Evolutionary conservation across 2,888 invertebrate genomes (phyloP).

Genomic region (Tipula unca): DNA sequence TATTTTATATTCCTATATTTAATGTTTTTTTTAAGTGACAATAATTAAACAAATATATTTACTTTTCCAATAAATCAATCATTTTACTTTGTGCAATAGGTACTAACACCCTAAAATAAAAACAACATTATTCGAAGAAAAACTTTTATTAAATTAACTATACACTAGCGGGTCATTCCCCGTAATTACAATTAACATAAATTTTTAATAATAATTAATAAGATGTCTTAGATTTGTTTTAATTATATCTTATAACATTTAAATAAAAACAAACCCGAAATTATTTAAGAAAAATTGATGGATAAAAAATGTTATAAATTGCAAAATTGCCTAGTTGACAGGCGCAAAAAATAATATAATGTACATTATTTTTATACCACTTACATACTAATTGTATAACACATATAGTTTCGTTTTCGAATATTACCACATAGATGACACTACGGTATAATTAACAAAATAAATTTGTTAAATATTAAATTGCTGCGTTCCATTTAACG

Average conservation of each 20-base stretch:
- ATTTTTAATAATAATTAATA: not conserved
- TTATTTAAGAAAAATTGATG: not conserved
- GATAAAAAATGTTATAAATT: not conserved
- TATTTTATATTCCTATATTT: not conserved
- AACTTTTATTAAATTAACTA: not conserved
- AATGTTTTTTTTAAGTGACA: not conserved
- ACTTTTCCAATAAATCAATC: not conserved
- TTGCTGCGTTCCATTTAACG: too few species aligned
- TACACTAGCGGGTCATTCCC: not conserved
- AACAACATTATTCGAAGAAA: not conserved
- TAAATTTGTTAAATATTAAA: too few species aligned
- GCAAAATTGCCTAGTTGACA: not conserved
- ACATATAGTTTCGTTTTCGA: not conserved
- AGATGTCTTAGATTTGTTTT: too few species aligned
- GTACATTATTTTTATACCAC: not conserved
- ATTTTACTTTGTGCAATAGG: not conserved
- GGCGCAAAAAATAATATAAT: not conserved
- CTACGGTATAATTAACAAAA: not conserved
- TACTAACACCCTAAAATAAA: not conserved
- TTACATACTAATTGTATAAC: not conserved
- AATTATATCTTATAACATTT: not conserved
- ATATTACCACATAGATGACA: not conserved
- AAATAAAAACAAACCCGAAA: not conserved
- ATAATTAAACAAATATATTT: not conserved
- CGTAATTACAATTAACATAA: not conserved